Evolutionary conservation across 2,888 invertebrate species (phyloP).

Genomic region (Dastarcus helophoroides): DNA sequence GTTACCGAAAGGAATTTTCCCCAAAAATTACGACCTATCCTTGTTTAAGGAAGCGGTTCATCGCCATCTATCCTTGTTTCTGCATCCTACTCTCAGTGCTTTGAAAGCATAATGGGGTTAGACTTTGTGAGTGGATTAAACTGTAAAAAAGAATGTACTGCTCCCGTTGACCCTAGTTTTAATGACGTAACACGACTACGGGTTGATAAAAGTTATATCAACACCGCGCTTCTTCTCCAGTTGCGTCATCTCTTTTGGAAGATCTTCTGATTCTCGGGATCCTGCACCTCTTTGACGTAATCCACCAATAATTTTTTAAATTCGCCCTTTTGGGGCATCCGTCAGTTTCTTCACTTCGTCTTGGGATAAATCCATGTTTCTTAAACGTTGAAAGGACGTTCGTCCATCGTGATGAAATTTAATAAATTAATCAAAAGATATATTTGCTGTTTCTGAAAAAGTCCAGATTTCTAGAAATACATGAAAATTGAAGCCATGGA

Average conservation of each 20-base stretch:
- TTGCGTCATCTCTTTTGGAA: constrained; percentile 82
- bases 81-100: no score
- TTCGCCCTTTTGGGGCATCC: constrained; percentile 76
- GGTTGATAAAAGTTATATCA: constrained; percentile 81
- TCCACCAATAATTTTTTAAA: constrained; percentile 79
- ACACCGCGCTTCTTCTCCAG: constrained; percentile 84
- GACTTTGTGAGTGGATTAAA: no score
- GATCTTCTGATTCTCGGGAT: constrained; percentile 72
- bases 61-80: no score
- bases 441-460: no score
- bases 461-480: no score
- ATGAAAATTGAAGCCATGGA: no score
- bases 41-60: no score
- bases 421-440: no score
- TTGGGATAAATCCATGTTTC: constrained; percentile 63
- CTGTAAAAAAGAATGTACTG: constrained; percentile 78
- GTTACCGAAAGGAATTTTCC: no score
- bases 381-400: constrained; percentile 35
- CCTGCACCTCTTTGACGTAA: constrained; percentile 82
- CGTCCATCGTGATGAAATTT: no score
- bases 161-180: constrained; percentile 79
- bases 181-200: constrained; percentile 82
- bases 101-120: no score
- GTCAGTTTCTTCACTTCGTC: constrained; percentile 71
- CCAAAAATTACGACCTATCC: no score